Evolutionary conservation across 2,797 vertebrate species (phyloP).

Genomic region (Liparis tanakae): DNA sequence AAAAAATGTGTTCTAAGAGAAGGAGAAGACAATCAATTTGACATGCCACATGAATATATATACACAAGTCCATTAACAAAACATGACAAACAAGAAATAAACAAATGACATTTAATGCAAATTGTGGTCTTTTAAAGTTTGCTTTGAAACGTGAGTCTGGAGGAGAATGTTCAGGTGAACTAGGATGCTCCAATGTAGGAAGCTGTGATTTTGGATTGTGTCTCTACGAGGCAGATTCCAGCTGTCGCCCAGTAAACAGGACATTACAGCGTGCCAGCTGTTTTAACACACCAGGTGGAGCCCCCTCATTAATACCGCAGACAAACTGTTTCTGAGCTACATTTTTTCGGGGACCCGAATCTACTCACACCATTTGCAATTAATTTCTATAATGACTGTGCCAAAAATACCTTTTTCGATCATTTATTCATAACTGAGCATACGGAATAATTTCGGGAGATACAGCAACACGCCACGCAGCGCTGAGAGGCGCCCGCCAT

Average conservation of each 20-base stretch:
- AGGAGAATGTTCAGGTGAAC: conserved; percentile 18
- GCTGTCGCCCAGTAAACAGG: conserved; percentile 55
- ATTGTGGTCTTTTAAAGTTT: not conserved
- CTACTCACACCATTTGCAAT: conserved; percentile 69
- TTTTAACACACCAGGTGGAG: conserved; percentile 75
- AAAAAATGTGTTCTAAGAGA: conserved; percentile 84
- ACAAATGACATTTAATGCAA: not conserved
- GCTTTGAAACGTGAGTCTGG: not conserved
- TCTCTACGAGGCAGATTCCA: conserved; percentile 35
- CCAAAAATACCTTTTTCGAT: conserved; percentile 62
- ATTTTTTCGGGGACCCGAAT: conserved; percentile 56
- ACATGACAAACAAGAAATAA: not conserved
- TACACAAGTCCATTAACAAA: not conserved
- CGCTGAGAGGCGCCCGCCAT: not conserved
- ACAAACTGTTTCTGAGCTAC: conserved; percentile 75
- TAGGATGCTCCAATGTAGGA: not conserved
- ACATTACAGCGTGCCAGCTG: conserved; percentile 65
- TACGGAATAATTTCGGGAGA: conserved; percentile 61
- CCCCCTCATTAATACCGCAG: conserved; percentile 72
- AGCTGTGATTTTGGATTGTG: conserved; percentile 5
- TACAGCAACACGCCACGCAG: conserved; percentile 9
- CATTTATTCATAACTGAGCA: conserved; percentile 63
- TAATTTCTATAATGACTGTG: conserved; percentile 67
- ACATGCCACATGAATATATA: not conserved
- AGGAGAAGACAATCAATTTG: conserved; percentile 7